phyloP scores from a whole-genome alignment of 2,113 vertebrate species.

The Sceloporus undulatus region DNA sequence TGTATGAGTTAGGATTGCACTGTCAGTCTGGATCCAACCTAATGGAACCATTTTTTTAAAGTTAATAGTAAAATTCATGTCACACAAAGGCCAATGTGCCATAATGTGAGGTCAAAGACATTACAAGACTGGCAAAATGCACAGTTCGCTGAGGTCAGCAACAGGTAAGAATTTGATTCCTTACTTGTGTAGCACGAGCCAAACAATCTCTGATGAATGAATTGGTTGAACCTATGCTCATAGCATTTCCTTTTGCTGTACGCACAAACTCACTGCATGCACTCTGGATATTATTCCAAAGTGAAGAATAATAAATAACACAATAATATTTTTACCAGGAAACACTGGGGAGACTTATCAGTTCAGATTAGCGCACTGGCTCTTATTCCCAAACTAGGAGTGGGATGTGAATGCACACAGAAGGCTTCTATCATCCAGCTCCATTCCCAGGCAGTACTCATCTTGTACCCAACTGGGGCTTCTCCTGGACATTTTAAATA shows the following conservation, averaged over 20 bases:
- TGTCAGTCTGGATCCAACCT: too few species aligned
- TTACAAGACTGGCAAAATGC: neutral
- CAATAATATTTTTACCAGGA: slow-evolving; percentile 29
- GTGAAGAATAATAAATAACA: neutral
- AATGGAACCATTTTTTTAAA: too few species aligned
- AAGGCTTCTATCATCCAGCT: too few species aligned
- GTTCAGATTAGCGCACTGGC: neutral
- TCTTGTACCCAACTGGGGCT: too few species aligned
- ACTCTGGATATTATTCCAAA: neutral
- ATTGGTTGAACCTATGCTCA: neutral
- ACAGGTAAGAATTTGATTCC: neutral
- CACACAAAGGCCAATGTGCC: neutral
- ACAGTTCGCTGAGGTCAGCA: neutral
- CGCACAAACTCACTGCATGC: neutral
- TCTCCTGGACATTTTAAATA: too few species aligned
- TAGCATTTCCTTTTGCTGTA: neutral
- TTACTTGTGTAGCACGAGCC: neutral
- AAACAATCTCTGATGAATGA: neutral
- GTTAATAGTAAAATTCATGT: neutral
- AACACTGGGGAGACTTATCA: slow-evolving; percentile 10
- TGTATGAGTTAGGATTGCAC: too few species aligned
- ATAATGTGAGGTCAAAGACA: neutral
- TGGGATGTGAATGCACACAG: too few species aligned
- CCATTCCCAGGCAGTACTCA: too few species aligned
- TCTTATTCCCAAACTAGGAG: too few species aligned